phyloP scores from a whole-genome alignment of 2,113 vertebrate species.

The Scortum barcoo region DNA sequence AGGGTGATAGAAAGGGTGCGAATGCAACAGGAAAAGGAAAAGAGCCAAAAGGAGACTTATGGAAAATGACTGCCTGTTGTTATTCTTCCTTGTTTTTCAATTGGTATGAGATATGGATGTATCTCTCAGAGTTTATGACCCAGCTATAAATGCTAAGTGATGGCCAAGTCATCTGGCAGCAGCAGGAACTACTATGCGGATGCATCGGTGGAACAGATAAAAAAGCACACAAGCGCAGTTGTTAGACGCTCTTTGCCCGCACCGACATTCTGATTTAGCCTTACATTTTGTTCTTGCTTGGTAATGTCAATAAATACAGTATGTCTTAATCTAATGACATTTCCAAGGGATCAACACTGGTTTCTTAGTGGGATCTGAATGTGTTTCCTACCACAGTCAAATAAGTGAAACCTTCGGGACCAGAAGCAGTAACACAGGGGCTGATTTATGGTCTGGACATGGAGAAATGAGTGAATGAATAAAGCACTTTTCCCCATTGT shows the following conservation, averaged over 20 bases:
- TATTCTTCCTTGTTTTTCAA: slow-evolving; percentile 5
- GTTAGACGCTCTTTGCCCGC: slow-evolving; percentile 8
- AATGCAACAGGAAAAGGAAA: neutral
- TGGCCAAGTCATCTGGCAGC: slow-evolving; percentile 16
- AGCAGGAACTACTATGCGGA: slow-evolving; percentile 31
- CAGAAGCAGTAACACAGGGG: slow-evolving; percentile 22
- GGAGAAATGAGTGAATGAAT: slow-evolving; percentile 42
- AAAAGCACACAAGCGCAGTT: neutral
- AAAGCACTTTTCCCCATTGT: slow-evolving; percentile 53
- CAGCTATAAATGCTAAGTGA: slow-evolving; percentile 30
- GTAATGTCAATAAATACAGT: slow-evolving; percentile 18
- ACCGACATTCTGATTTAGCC: slow-evolving; percentile 15
- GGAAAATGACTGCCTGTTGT: neutral
- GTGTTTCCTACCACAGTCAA: slow-evolving; percentile 26
- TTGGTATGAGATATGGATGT: slow-evolving; percentile 6
- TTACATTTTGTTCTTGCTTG: slow-evolving; percentile 17
- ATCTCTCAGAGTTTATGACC: slow-evolving; percentile 36
- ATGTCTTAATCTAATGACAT: slow-evolving; percentile 33
- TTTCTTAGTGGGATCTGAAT: slow-evolving; percentile 24
- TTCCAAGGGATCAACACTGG: slow-evolving; percentile 16
- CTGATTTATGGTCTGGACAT: slow-evolving; percentile 40
- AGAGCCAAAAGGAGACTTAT: neutral
- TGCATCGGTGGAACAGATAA: slow-evolving; percentile 31
- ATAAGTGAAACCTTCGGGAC: slow-evolving; percentile 34
- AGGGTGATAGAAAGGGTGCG: neutral